Percentiles rank a stretch among this genome's conserved stretches.
Conservation (phyloP, 1,140 invertebrate species). For the Rhyzopertha dominica region DNA sequence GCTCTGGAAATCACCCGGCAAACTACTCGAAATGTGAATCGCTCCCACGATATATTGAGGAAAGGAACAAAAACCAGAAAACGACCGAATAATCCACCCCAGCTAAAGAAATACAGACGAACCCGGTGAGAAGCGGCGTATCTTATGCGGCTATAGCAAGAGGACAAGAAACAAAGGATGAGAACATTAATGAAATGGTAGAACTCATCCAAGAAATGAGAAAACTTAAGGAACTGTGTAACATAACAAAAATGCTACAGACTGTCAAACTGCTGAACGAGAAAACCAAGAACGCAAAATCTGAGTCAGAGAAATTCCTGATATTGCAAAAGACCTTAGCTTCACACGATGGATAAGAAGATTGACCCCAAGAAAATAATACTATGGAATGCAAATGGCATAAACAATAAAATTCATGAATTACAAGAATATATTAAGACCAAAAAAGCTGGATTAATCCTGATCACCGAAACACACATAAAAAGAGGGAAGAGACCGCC, state of each 20-base stretch:
- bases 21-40: not conserved
- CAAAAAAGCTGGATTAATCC: no score
- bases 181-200: not conserved
- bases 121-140: no score
- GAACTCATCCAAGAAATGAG: not conserved
- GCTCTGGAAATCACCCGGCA: not conserved
- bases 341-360: no score
- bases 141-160: no score
- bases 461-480: no score
- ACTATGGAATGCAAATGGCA: conserved; percentile 3
- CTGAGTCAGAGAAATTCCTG: no score
- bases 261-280: not conserved
- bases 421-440: not conserved
- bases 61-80: not conserved
- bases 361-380: no score
- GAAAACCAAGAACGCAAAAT: not conserved
- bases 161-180: no score
- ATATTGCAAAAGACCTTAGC: no score
- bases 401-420: conserved; percentile 4
- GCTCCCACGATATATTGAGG: not conserved
- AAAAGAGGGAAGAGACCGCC: no score
- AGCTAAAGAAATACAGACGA: no score
- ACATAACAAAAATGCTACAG: not conserved
- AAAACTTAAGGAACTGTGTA: not conserved
- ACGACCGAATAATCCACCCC: no score